Evolutionary conservation across 2,888 invertebrate genomes (phyloP), one percentile per base, ranked within the genome.

Genomic region (Magallana nippona): DNA sequence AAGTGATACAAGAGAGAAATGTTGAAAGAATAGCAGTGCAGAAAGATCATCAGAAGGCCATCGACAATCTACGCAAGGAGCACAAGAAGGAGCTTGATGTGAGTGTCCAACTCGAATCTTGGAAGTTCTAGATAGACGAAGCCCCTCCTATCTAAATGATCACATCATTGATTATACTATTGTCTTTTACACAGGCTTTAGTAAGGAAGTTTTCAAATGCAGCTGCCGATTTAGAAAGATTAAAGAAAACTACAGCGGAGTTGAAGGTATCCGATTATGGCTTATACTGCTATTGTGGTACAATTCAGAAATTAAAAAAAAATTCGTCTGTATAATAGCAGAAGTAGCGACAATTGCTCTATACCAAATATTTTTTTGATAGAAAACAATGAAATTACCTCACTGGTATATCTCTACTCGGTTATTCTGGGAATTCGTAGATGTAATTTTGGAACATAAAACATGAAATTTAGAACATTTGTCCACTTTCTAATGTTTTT

Each of bases 81-180:
- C 91, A 93, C 86, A 93, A 92, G 86, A 91, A 91, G 81, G 93
- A 93, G 82, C 79, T 93, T 15, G 93, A 93, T 85, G 93, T 93
- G 87, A 85, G 90, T 87, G n/a, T 13, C 10, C 8, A 32, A 55
- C 63, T 71, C 19, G 11, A 5, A 15, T 13, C 8, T 32, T 81
- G 2, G 11, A 15, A 19, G 10, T 22, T n/a, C 17, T 55, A 55
- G 22, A 13, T 5, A 80, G 1, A 55, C 8, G 44, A 8, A 44
- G 44, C 44, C 44, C 44, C 44, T 44, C 8, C 8, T 5, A 44
- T 44, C 8, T 44, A 44, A 44, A 44, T 44, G 44, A 44, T 44
- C 8, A 44, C 44, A 44, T 44, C 44, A 44, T 5, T 44, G 5
- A 44, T 44, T 44, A 44, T 44, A 5, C 3, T 44, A 3, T 44